Evolutionary conservation across 2,888 invertebrate species (phyloP), one percentile per base, ranked within the genome.

Genomic region (Parnassius glacialis): DNA sequence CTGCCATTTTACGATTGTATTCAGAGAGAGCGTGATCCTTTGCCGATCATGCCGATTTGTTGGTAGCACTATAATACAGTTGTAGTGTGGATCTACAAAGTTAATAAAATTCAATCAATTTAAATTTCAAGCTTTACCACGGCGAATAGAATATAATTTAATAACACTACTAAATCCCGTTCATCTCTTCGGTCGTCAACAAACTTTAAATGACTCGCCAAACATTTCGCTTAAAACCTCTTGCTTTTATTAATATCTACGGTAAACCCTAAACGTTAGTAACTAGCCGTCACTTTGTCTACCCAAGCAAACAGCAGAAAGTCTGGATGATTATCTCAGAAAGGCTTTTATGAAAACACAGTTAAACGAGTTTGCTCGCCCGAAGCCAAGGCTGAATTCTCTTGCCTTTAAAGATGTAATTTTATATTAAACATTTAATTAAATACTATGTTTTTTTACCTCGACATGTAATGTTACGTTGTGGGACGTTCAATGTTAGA

Each of bases 321-420:
- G 34, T 34, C 5, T 34, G 52, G 52, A 41, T 53, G 52, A 61
- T 61, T 57, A 61, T 61, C 52, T 47, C 20, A 42, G 53, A 42
- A 61, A 52, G 48, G 57, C 61, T 61, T 61, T 61, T 48, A 61
- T 61, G 61, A 52, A 47, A 57, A 61, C 47, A 25, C 52, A 52
- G 20, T 48, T 52, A 42, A 47, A 57, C 61, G n/a, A 48, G 52
- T 34, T 34, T 44, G n/a, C 20, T n/a, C 42, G 20, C 25, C 20
- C 12, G 25, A 42, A 25, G 48, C 25, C 57, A 61, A 56, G 51
- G 61, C 44, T 41, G 52, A 13, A 11, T 34, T 34, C 56, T 16
- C 47, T n/a, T 53, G 34, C 34, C 13, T 50, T 41, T 25, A 7
- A 42, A 57, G 50, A 34, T 13, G 3, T 42, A 48, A 42, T 48